phyloP scores from a whole-genome alignment of 2,113 vertebrate species.

The Kryptolebias marmoratus region DNA sequence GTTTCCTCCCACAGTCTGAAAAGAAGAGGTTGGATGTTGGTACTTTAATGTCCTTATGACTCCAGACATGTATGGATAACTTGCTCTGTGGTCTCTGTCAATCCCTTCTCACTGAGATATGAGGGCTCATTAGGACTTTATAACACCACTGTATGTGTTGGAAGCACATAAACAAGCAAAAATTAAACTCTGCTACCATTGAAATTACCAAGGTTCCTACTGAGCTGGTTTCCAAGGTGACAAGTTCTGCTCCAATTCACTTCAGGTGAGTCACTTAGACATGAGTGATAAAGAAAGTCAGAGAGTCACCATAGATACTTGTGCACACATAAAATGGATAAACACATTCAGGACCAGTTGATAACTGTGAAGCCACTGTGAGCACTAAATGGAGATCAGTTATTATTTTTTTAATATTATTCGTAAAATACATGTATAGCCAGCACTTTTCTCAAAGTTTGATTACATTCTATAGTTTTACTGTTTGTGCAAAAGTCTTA shows the following conservation, averaged over 20 bases:
- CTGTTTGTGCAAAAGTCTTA: too few species aligned
- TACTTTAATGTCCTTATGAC: not conserved
- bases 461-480: too few species aligned
- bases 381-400: too few species aligned
- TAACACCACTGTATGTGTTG: not conserved
- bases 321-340: not conserved
- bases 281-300: not conserved
- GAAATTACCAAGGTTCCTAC: not conserved
- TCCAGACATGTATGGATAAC: not conserved
- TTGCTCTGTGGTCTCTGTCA: not conserved
- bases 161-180: not conserved
- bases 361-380: too few species aligned
- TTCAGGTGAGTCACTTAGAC: not conserved
- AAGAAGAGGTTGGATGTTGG: not conserved
- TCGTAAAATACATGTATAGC: too few species aligned
- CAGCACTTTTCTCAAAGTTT: too few species aligned
- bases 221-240: not conserved
- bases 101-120: not conserved
- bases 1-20: not conserved
- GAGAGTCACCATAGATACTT: not conserved
- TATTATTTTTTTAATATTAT: too few species aligned
- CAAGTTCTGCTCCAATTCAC: not conserved
- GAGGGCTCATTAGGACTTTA: not conserved
- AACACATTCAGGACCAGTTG: not conserved
- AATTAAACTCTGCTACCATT: not conserved